A percentile compares a stretch with the other conserved stretches of the same genome.
phyloP scores from a whole-genome alignment of 2,797 vertebrate genomes.

The Ctenochaetus hawaiiensis region DNA sequence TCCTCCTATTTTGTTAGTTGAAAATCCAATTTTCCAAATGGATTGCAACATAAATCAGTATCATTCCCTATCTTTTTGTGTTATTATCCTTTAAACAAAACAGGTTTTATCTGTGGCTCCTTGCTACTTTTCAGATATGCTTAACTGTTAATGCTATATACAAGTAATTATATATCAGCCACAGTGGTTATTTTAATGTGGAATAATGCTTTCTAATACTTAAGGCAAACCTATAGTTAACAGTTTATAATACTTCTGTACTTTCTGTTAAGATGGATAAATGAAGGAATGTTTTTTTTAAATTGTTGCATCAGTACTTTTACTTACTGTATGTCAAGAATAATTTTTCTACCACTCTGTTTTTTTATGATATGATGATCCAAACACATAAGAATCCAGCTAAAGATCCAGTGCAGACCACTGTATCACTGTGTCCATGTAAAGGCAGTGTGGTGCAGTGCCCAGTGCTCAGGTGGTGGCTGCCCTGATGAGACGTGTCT shows the following conservation, averaged over 20 bases:
- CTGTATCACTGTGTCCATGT: constrained; percentile 38
- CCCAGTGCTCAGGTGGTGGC: constrained; percentile 80
- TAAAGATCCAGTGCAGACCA: constrained; percentile 27
- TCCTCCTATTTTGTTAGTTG: no score
- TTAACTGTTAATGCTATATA: background rate
- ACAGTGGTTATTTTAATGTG: background rate
- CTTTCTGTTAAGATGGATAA: background rate
- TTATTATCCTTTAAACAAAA: background rate
- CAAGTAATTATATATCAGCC: background rate
- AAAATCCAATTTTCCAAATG: no score
- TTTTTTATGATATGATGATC: constrained; percentile 5
- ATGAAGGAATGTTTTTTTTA: background rate
- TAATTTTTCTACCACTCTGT: background rate
- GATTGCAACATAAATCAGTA: no score
- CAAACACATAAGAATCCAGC: background rate
- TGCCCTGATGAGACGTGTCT: constrained; percentile 71
- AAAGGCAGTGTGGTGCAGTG: constrained; percentile 42
- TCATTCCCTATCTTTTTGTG: no score
- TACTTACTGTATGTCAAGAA: background rate
- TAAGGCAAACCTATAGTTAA: background rate
- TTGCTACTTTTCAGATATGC: background rate
- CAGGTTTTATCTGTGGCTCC: no score
- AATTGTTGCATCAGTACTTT: background rate
- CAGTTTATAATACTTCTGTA: background rate
- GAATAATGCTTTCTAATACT: background rate